These are phyloP conservation scores for Leptopilina boulardi DNA, from an alignment of 1,140 invertebrate species.

Conservation along the genomic window DNA sequence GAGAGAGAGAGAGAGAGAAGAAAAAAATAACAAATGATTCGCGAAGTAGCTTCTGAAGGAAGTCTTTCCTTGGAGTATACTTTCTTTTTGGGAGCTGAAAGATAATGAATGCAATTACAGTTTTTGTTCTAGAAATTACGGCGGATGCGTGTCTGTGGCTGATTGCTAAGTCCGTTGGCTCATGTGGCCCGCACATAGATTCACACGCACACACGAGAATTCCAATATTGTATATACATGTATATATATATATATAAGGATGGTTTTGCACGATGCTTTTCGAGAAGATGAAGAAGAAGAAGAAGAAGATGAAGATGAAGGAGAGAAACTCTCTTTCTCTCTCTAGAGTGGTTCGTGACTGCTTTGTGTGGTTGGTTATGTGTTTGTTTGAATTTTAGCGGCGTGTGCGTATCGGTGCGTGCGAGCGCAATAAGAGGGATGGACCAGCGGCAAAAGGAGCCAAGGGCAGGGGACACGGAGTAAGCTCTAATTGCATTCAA, in stretches of 20 bases:
- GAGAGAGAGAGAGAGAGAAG: neutral
- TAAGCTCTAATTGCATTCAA: slow-evolving; percentile 75
- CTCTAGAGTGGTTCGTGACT: neutral
- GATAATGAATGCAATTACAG: slow-evolving; percentile 73
- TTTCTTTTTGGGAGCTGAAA: slow-evolving; percentile 63
- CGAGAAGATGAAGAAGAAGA: slow-evolving; percentile 22
- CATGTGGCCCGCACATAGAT: neutral
- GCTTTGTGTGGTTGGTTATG: slow-evolving; percentile 33
- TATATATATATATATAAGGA: slow-evolving; percentile 44
- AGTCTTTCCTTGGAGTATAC: slow-evolving; percentile 39
- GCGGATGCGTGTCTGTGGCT: slow-evolving; percentile 67
- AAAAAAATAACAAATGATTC: neutral
- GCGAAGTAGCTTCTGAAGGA: neutral
- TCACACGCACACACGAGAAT: slow-evolving; percentile 42
- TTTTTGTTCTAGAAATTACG: slow-evolving; percentile 72
- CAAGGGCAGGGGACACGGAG: slow-evolving; percentile 66
- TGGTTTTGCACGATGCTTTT: slow-evolving; percentile 47
- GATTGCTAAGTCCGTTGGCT: slow-evolving; percentile 64
- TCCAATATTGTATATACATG: too few relatives aligned
- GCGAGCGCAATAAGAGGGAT: slow-evolving; percentile 42
- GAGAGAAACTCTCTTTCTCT: neutral
- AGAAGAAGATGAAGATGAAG: too few relatives aligned
- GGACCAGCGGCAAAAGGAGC: slow-evolving; percentile 36
- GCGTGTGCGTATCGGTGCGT: slow-evolving; percentile 44
- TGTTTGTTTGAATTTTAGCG: slow-evolving; percentile 36